These are phyloP conservation scores for Cyprinodon variegatus DNA, from an alignment of 2,113 vertebrate genomes.

Conservation along the genomic window DNA sequence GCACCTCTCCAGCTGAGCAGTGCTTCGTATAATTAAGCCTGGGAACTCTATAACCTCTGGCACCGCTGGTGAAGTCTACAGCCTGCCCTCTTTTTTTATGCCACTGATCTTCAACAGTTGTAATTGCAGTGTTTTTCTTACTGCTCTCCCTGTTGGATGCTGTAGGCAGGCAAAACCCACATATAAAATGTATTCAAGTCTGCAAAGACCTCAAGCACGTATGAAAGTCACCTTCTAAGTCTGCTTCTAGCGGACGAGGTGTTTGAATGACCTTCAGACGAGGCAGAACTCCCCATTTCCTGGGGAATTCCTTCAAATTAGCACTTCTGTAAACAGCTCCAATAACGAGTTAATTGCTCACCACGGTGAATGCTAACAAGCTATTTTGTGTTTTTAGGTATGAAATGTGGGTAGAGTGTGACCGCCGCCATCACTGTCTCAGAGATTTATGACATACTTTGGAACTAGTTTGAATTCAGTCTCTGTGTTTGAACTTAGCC, in stretches of 20 bases:
- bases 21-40: constrained; percentile 52
- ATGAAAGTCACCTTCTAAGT: constrained; percentile 21
- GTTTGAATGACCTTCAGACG: constrained; percentile 70
- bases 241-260: constrained; percentile 35
- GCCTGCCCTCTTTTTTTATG: constrained; percentile 34
- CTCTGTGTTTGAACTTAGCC: constrained; percentile 66
- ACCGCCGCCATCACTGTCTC: constrained; percentile 33
- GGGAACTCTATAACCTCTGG: constrained; percentile 76
- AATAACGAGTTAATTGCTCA: constrained; percentile 75
- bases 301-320: constrained; percentile 71
- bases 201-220: constrained; percentile 28
- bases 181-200: constrained; percentile 21
- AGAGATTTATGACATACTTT: constrained; percentile 76
- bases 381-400: constrained; percentile 67
- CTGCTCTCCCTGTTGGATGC: constrained; percentile 51
- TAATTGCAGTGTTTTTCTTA: constrained; percentile 77
- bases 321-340: constrained; percentile 72
- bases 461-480: constrained; percentile 63
- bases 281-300: constrained; percentile 67
- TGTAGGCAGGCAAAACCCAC: constrained; percentile 20
- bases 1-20: constrained; percentile 13
- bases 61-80: constrained; percentile 42
- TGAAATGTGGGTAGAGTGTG: constrained; percentile 68
- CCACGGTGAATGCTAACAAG: constrained; percentile 68
- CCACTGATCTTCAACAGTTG: constrained; percentile 49